Evolutionary conservation across 2,797 vertebrate genomes (phyloP).

Genomic region (Ataeniobius toweri): DNA sequence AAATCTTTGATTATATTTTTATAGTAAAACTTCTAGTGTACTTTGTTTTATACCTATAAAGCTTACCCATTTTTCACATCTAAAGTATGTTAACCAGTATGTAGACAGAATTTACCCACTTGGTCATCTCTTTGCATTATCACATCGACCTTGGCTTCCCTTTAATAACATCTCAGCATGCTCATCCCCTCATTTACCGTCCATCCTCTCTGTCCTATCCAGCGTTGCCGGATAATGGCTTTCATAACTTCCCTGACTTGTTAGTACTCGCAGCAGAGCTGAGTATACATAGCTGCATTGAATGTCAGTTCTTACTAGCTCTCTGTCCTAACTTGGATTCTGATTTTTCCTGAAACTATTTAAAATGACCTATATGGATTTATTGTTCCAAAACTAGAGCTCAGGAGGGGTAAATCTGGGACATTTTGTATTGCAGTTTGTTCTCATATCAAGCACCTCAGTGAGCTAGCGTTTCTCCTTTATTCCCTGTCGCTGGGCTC

Average conservation of each 20-base stretch:
- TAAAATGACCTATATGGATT: slow-evolving; percentile 69
- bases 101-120: not conserved
- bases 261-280: slow-evolving; percentile 45
- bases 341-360: slow-evolving; percentile 48
- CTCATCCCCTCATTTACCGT: slow-evolving; percentile 17
- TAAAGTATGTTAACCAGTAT: not conserved
- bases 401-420: slow-evolving; percentile 56
- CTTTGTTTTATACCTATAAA: not conserved
- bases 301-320: slow-evolving; percentile 38
- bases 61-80: not conserved
- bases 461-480: slow-evolving; percentile 33
- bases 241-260: slow-evolving; percentile 60
- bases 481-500: slow-evolving; percentile 53
- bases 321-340: slow-evolving; percentile 22
- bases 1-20: not conserved
- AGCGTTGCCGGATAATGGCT: slow-evolving; percentile 47
- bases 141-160: slow-evolving; percentile 62
- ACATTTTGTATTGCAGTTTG: slow-evolving; percentile 49
- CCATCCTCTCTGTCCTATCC: slow-evolving; percentile 52
- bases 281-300: slow-evolving; percentile 30
- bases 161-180: slow-evolving; percentile 22
- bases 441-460: slow-evolving; percentile 42
- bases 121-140: slow-evolving; percentile 34
- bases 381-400: slow-evolving; percentile 55
- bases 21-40: not conserved